Conservation (phyloP, 2,888 invertebrate genomes). For the Hypomecis atomaria region DNA sequence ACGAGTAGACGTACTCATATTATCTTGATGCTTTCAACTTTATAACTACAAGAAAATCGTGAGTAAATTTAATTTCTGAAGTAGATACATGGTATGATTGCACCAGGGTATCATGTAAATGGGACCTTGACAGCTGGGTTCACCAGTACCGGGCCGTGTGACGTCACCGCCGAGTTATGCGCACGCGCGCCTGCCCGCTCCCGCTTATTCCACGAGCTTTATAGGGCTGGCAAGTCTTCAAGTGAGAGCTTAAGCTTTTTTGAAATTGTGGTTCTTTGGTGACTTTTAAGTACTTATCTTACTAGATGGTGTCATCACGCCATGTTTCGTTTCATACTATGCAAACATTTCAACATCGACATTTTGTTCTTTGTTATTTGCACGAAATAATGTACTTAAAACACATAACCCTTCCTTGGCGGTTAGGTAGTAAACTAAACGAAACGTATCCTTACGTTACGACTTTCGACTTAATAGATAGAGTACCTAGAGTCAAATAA, state of each 20-base stretch:
- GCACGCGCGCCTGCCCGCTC: constrained; percentile 62
- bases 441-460: too few relatives aligned
- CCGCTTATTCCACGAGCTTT: constrained; percentile 40
- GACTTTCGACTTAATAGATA: too few relatives aligned
- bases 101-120: constrained; percentile 63
- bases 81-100: constrained; percentile 51
- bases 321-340: too few relatives aligned
- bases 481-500: too few relatives aligned
- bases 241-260: background rate
- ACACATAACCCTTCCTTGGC: too few relatives aligned
- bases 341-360: too few relatives aligned
- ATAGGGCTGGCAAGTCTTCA: constrained; percentile 32
- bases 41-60: constrained; percentile 46
- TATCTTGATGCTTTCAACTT: constrained; percentile 42
- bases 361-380: too few relatives aligned
- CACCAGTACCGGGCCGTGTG: constrained; percentile 74
- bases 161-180: constrained; percentile 79
- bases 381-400: too few relatives aligned
- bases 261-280: too few relatives aligned
- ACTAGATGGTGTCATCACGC: too few relatives aligned
- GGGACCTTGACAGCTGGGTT: constrained; percentile 78
- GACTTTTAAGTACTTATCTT: too few relatives aligned
- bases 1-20: background rate
- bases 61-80: constrained; percentile 57
- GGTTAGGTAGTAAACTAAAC: too few relatives aligned